Percentiles rank a stretch among this genome's conserved stretches.
Evolutionary conservation across 30 jellyfish, hydroid and myxozoan species (phyloP).

Genomic region (Aurelia sp.): DNA sequence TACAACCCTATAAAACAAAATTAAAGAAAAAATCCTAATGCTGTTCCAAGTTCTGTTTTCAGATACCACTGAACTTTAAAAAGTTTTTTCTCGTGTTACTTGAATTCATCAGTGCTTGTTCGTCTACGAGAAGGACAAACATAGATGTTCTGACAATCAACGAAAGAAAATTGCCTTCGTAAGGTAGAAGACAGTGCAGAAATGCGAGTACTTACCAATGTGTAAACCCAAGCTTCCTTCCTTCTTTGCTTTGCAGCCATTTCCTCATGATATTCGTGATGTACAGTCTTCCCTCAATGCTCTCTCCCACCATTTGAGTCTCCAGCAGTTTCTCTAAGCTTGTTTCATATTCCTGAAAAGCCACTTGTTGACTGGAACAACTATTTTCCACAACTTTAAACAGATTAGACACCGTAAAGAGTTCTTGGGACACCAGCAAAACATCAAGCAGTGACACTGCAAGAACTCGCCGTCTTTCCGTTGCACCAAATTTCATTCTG

Average conservation of each 20-base stretch:
- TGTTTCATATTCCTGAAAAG: conserved; percentile 58
- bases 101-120: no score
- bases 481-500: conserved; percentile 36
- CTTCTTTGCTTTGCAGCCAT: conserved; percentile 36
- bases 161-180: no score
- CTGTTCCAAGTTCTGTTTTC: no score
- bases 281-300: conserved; percentile 35
- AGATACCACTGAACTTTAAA: no score
- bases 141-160: no score
- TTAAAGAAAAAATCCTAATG: no score
- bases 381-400: conserved; percentile 46
- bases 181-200: not conserved
- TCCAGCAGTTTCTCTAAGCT: conserved; percentile 41
- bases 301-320: conserved; percentile 44
- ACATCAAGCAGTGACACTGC: conserved; percentile 57
- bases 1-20: no score
- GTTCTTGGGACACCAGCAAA: conserved; percentile 38
- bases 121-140: no score
- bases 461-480: conserved; percentile 44
- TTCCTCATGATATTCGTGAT: conserved; percentile 18
- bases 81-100: no score
- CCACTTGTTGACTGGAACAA: conserved; percentile 56
- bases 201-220: conserved; percentile 16
- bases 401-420: conserved; percentile 40
- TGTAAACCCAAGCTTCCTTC: not conserved